These are phyloP conservation scores for Branchipolynoe longqiensis DNA, from an alignment of 2,888 invertebrate genomes.

Conservation along the genomic window DNA sequence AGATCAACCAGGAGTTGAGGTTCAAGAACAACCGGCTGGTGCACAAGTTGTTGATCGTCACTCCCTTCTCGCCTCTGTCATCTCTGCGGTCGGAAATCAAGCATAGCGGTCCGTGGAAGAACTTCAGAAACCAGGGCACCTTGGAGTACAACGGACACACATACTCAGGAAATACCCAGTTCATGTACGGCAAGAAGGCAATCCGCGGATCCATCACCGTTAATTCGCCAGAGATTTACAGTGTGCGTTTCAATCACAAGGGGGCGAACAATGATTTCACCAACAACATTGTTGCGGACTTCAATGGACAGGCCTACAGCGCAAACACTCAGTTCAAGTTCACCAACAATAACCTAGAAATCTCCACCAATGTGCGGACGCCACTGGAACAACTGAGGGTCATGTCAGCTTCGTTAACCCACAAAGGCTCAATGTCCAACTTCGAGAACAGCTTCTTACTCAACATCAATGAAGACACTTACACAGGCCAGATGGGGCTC, in stretches of 20 bases:
- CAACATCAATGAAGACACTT: conserved; percentile 13
- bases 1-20: conserved; percentile 25
- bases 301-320: conserved; percentile 21
- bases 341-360: not conserved
- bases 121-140: conserved; percentile 38
- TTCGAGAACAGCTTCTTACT: conserved; percentile 28
- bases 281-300: conserved; percentile 55
- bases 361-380: not conserved
- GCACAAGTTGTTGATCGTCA: conserved; percentile 10
- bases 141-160: conserved; percentile 34
- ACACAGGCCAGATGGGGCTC: not conserved
- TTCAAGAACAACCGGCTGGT: conserved; percentile 5
- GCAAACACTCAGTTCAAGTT: conserved; percentile 47
- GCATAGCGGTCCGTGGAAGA: conserved; percentile 32
- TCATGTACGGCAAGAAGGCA: not conserved
- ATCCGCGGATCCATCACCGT: not conserved
- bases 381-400: not conserved
- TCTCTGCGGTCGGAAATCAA: conserved; percentile 15
- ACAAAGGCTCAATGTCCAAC: conserved; percentile 24
- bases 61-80: conserved; percentile 12
- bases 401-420: not conserved
- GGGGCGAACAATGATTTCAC: conserved; percentile 53
- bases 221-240: conserved; percentile 52
- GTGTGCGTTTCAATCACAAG: conserved; percentile 28
- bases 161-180: not conserved